Percentiles rank a stretch among this genome's conserved stretches.
These are phyloP conservation scores for Xiphydria camelus DNA, from an alignment of 2,888 invertebrate species.

Conservation along the genomic window DNA sequence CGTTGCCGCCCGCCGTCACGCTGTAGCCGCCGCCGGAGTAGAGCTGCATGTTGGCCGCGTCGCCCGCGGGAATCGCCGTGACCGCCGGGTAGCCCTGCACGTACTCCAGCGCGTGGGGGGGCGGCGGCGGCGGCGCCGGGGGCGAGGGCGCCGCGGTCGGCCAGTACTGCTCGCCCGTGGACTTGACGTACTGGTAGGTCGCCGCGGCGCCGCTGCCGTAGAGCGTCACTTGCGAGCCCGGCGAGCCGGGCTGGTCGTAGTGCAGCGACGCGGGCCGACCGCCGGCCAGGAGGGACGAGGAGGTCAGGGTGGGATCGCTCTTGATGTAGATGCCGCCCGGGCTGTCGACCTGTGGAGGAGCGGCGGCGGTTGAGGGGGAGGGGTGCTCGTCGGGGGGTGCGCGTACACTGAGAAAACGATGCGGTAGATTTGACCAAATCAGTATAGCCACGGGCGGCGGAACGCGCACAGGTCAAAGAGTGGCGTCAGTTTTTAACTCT, in stretches of 20 bases:
- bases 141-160: constrained; percentile 28
- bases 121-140: constrained; percentile 38
- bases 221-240: constrained; percentile 66
- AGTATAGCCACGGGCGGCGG: too few relatives aligned
- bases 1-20: constrained; percentile 58
- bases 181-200: constrained; percentile 63
- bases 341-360: constrained; percentile 43
- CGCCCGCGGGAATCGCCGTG: constrained; percentile 42
- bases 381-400: too few relatives aligned
- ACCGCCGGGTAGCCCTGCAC: constrained; percentile 46
- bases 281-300: constrained; percentile 62
- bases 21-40: constrained; percentile 46
- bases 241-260: constrained; percentile 64
- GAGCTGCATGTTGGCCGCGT: constrained; percentile 39
- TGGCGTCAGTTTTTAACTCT: too few relatives aligned
- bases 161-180: constrained; percentile 52
- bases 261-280: constrained; percentile 59
- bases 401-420: too few relatives aligned
- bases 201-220: constrained; percentile 59
- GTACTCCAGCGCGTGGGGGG: constrained; percentile 44
- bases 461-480: too few relatives aligned
- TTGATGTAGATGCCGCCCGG: constrained; percentile 66
- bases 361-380: too few relatives aligned
- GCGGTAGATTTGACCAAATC: too few relatives aligned
- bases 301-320: constrained; percentile 70